Percentiles rank a stretch among this genome's conserved stretches.
These are phyloP conservation scores for Cardinalis cardinalis DNA, from an alignment of 2,113 vertebrate species.

Conservation along the genomic window DNA sequence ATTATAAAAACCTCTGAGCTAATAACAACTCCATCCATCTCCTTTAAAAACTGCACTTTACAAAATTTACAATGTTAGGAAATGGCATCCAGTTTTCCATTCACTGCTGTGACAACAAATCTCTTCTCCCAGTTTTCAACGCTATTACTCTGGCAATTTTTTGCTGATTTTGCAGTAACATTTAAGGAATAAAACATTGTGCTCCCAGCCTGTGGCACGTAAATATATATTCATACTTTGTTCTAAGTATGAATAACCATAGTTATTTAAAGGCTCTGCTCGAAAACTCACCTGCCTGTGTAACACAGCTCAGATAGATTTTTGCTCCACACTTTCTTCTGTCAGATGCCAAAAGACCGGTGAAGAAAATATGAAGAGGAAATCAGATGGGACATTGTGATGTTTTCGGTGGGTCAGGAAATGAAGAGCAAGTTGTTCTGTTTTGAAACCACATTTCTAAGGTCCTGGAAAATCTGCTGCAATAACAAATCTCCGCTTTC, in stretches of 20 bases:
- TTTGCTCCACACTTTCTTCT: not conserved
- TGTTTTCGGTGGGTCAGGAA: not conserved
- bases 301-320: not conserved
- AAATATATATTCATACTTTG: not conserved
- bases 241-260: not conserved
- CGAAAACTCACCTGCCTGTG: constrained; percentile 41
- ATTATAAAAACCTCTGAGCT: not conserved
- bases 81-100: not conserved
- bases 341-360: not conserved
- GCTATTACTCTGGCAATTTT: not conserved
- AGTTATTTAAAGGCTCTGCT: not conserved
- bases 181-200: not conserved
- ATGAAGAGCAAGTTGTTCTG: not conserved
- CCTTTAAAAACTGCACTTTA: not conserved
- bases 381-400: not conserved
- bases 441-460: not conserved
- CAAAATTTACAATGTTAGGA: not conserved
- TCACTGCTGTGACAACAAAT: not conserved
- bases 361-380: not conserved
- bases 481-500: not conserved
- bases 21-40: not conserved
- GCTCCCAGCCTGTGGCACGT: not conserved
- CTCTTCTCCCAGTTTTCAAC: not conserved
- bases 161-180: not conserved
- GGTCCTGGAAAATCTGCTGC: not conserved